Evolutionary conservation across 2,797 vertebrate genomes (phyloP).

Genomic region (Protosalanx chinensis): DNA sequence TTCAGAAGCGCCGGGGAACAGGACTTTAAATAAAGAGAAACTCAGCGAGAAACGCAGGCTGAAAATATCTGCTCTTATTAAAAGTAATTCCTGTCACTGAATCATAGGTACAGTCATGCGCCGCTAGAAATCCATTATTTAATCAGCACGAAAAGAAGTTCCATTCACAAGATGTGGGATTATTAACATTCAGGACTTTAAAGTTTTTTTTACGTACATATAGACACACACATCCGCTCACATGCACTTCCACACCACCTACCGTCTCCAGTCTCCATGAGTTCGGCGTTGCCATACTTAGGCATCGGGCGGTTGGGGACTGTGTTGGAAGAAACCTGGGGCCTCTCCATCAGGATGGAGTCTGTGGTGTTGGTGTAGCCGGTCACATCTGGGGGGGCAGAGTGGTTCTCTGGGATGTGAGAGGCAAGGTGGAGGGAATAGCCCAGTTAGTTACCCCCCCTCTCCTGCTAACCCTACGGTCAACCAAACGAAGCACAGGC

Average conservation of each 20-base stretch:
- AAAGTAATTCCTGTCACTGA: background rate
- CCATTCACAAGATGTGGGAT: too few species aligned
- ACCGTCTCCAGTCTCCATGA: conserved; percentile 80
- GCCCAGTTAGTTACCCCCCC: conserved; percentile 8
- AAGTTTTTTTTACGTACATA: too few species aligned
- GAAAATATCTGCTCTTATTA: background rate
- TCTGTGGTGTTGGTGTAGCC: conserved; percentile 89
- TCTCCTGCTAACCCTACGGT: background rate
- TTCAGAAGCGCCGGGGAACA: background rate
- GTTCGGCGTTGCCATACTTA: conserved; percentile 92
- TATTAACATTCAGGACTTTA: too few species aligned
- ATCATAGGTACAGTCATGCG: background rate
- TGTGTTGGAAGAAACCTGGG: conserved; percentile 55
- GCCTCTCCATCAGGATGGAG: conserved; percentile 75
- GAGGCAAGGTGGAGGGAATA: conserved; percentile 13
- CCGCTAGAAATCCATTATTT: background rate
- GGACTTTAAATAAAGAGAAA: background rate
- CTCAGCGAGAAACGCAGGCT: background rate
- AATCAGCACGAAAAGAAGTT: background rate
- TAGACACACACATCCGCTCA: conserved; percentile 11
- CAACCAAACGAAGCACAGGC: background rate
- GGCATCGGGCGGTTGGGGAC: conserved; percentile 75
- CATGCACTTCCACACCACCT: conserved; percentile 13
- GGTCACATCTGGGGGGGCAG: conserved; percentile 95
- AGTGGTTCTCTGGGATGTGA: conserved; percentile 86